phyloP scores from a whole-genome alignment of 2,797 vertebrate genomes.

The Malurus leucopterus region DNA sequence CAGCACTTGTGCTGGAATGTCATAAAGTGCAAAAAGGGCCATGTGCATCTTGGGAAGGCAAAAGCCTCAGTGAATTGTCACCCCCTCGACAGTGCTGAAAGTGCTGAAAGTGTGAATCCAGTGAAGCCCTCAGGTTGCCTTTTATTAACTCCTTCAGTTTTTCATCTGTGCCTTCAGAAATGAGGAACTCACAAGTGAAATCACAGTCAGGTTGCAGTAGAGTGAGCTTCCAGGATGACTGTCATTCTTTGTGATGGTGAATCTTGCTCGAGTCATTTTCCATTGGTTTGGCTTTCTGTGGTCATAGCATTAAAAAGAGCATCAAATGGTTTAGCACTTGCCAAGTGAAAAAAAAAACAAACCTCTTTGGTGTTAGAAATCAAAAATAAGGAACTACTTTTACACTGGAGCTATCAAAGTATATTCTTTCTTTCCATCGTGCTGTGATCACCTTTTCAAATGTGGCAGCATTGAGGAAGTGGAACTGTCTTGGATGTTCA shows the following conservation, averaged over 20 bases:
- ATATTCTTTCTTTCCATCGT: background rate
- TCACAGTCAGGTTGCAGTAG: background rate
- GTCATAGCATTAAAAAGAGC: background rate
- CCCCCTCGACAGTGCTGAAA: rapidly evolving
- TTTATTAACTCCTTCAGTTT: background rate
- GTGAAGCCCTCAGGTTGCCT: background rate
- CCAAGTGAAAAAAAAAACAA: background rate
- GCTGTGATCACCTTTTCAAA: background rate
- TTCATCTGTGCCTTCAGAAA: background rate
- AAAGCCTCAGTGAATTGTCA: background rate
- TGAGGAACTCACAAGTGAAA: background rate
- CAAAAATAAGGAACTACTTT: background rate
- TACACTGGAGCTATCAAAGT: background rate
- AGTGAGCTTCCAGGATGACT: background rate
- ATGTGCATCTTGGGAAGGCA: background rate
- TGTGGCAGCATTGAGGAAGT: background rate
- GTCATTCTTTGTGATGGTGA: background rate
- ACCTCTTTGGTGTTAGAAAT: background rate
- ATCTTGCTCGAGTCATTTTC: background rate
- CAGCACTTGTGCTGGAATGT: background rate
- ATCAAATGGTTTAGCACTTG: background rate
- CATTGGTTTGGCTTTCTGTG: background rate
- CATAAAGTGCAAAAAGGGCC: background rate
- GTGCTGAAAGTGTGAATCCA: background rate
- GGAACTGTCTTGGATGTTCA: background rate